Conservation (phyloP, 2,113 vertebrate genomes). For the Proterorhinus semilunaris region DNA sequence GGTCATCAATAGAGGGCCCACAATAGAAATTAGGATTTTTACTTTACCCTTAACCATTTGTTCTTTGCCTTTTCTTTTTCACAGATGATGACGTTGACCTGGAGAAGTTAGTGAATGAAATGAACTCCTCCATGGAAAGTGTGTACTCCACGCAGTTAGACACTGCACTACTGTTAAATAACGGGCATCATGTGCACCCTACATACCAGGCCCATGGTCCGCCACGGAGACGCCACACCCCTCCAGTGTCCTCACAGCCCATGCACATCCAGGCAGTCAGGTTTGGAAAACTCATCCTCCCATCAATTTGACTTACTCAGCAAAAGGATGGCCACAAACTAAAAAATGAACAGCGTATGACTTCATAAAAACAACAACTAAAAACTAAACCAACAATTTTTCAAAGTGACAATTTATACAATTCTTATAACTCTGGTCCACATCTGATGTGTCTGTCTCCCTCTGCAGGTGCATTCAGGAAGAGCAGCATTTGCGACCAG, state of each 20-base stretch:
- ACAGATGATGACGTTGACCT: slow-evolving; percentile 93
- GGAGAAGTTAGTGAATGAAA: slow-evolving; percentile 91
- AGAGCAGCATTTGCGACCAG: slow-evolving; percentile 87
- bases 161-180: slow-evolving; percentile 85
- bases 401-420: not conserved
- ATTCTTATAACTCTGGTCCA: not conserved
- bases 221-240: slow-evolving; percentile 43
- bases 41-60: not conserved
- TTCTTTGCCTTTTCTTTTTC: not conserved
- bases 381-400: too few species aligned
- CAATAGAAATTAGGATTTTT: too few species aligned
- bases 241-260: slow-evolving; percentile 79
- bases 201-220: slow-evolving; percentile 50
- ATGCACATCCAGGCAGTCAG: slow-evolving; percentile 91
- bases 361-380: too few species aligned
- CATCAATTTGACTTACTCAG: not conserved
- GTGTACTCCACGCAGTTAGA: slow-evolving; percentile 84
- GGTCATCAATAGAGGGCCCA: too few species aligned
- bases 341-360: too few species aligned
- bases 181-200: slow-evolving; percentile 69
- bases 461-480: slow-evolving; percentile 86
- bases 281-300: slow-evolving; percentile 59
- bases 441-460: slow-evolving; percentile 46
- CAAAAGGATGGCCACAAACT: not conserved
- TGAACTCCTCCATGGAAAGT: slow-evolving; percentile 90